A percentile compares a stretch with the other conserved stretches of the same genome.
Conservation (phyloP, 2,113 vertebrate species). For the Bostrychus sinensis region DNA sequence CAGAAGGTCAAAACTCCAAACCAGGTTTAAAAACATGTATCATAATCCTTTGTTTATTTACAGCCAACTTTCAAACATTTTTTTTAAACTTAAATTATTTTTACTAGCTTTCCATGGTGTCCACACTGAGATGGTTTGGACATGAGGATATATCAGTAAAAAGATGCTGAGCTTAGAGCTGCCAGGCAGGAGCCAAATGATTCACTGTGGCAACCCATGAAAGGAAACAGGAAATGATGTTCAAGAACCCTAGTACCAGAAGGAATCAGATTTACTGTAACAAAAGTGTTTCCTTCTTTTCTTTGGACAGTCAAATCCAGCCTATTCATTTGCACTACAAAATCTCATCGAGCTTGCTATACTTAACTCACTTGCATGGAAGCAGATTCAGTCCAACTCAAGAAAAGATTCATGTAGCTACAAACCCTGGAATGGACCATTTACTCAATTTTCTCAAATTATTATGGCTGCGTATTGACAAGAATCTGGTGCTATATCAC, state of each 20-base stretch:
- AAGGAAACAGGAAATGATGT: slow-evolving; percentile 4
- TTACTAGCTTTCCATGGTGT: too few relatives aligned
- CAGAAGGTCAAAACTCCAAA: too few relatives aligned
- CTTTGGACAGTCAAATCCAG: neutral
- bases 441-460: too few relatives aligned
- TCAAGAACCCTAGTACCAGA: slow-evolving; percentile 1
- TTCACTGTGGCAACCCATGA: neutral
- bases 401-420: too few relatives aligned
- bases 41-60: too few relatives aligned
- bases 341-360: too few relatives aligned
- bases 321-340: neutral
- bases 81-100: too few relatives aligned
- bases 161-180: slow-evolving; percentile 1
- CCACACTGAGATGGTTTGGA: neutral
- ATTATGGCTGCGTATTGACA: too few relatives aligned
- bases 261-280: slow-evolving; percentile 3
- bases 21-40: too few relatives aligned
- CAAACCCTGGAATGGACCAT: too few relatives aligned
- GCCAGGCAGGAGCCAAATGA: neutral
- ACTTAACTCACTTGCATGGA: neutral
- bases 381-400: neutral
- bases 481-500: too few relatives aligned
- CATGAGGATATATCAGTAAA: neutral
- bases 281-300: neutral
- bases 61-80: too few relatives aligned